Evolutionary conservation across 1,140 invertebrate genomes (phyloP).

Genomic region (Tetramorium alpestre): DNA sequence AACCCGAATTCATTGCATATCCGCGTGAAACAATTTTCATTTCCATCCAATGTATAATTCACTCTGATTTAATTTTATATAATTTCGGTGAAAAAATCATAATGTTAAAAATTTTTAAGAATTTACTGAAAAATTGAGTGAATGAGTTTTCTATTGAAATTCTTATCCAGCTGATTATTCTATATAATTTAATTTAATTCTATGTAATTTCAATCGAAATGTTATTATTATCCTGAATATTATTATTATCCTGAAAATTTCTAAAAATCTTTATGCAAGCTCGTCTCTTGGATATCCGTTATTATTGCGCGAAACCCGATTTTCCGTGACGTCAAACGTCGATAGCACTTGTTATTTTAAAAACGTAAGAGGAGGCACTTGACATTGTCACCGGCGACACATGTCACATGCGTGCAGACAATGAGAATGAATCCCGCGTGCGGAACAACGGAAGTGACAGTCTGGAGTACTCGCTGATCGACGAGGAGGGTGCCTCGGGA

Average conservation of each 20-base stretch:
- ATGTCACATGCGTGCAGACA: slow-evolving; percentile 12
- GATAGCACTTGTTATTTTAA: neutral
- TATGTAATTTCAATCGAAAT: neutral
- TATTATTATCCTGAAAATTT: neutral
- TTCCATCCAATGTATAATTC: neutral
- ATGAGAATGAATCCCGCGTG: neutral
- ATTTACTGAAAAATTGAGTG: neutral
- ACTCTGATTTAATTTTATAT: neutral
- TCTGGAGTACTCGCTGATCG: slow-evolving; percentile 50
- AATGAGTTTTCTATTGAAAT: neutral
- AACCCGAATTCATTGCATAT: neutral
- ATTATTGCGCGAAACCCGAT: neutral
- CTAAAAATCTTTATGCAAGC: neutral
- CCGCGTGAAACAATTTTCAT: neutral
- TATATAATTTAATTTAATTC: neutral
- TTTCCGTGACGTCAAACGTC: neutral
- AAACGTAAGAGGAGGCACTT: neutral
- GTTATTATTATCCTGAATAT: neutral
- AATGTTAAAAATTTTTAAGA: neutral
- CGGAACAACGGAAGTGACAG: slow-evolving; percentile 30
- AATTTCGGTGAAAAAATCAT: neutral
- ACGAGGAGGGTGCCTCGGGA: slow-evolving; percentile 39
- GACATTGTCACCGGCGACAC: slow-evolving; percentile 22
- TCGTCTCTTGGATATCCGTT: neutral
- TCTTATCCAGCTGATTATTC: neutral